Conservation (phyloP, 2,888 invertebrate genomes). For the Arge pagana region DNA sequence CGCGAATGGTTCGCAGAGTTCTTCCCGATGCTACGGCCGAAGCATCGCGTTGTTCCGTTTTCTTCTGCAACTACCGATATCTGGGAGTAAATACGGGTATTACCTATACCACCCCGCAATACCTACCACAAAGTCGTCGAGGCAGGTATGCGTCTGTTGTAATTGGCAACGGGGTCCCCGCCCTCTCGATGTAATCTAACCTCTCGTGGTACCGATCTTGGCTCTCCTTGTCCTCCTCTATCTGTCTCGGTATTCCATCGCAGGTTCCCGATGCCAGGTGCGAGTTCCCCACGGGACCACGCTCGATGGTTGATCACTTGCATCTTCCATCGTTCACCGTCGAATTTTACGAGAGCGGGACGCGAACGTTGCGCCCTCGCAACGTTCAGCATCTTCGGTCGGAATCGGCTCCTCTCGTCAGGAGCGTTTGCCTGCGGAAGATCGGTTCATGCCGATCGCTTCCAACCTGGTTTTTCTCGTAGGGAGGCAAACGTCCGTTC, state of each 20-base stretch:
- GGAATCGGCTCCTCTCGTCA: no score
- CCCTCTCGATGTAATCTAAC: slow-evolving; percentile 19
- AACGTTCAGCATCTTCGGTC: no score
- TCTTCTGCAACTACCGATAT: background rate
- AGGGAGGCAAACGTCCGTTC: no score
- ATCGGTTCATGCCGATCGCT: no score
- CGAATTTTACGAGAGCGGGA: background rate
- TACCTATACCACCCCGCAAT: background rate
- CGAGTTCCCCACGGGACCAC: background rate
- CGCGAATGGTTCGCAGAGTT: no score
- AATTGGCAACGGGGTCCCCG: slow-evolving; percentile 26
- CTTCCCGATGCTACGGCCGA: no score
- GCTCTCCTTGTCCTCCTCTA: slow-evolving; percentile 6
- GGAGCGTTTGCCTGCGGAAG: no score
- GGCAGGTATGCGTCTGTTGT: slow-evolving; percentile 24
- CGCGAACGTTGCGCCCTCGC: no score
- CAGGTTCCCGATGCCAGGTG: slow-evolving; percentile 5
- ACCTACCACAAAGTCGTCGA: slow-evolving; percentile 12
- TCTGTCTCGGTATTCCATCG: background rate
- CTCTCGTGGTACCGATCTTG: slow-evolving; percentile 25
- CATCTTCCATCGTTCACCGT: background rate
- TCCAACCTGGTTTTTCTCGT: no score
- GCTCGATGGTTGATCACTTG: background rate
- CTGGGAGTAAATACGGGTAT: background rate
- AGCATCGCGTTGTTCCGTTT: background rate